These are phyloP conservation scores for Aphidoletes aphidimyza DNA, from an alignment of 2,888 invertebrate genomes.

Conservation along the genomic window DNA sequence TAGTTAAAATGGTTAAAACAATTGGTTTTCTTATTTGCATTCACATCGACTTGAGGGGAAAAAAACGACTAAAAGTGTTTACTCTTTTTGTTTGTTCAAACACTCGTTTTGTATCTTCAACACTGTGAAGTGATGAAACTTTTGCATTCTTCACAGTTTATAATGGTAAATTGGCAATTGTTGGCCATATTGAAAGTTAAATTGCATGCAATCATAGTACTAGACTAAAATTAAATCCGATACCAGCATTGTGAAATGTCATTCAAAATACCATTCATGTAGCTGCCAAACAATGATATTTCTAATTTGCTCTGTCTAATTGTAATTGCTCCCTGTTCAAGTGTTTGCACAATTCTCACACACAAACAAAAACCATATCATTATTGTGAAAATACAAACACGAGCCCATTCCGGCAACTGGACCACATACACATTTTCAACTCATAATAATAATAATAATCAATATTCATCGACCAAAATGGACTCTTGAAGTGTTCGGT, in stretches of 20 bases:
- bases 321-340: conserved; percentile 20
- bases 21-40: conserved; percentile 30
- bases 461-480: conserved; percentile 22
- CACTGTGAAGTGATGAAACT: too few relatives aligned
- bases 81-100: neutral
- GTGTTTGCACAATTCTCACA: conserved; percentile 22
- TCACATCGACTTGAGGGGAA: too few relatives aligned
- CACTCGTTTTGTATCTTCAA: neutral
- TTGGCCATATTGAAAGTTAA: too few relatives aligned
- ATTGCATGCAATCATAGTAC: neutral
- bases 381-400: neutral
- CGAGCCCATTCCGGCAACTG: neutral
- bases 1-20: neutral
- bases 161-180: too few relatives aligned
- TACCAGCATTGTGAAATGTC: neutral
- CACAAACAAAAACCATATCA: conserved; percentile 15
- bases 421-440: too few relatives aligned
- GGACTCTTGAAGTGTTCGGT: neutral
- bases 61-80: conserved; percentile 14
- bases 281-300: neutral
- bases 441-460: too few relatives aligned
- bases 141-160: too few relatives aligned
- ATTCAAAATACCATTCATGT: neutral
- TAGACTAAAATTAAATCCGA: neutral
- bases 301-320: neutral